Evolutionary conservation across 2,113 vertebrate genomes (phyloP).

Genomic region (Condylura cristata): DNA sequence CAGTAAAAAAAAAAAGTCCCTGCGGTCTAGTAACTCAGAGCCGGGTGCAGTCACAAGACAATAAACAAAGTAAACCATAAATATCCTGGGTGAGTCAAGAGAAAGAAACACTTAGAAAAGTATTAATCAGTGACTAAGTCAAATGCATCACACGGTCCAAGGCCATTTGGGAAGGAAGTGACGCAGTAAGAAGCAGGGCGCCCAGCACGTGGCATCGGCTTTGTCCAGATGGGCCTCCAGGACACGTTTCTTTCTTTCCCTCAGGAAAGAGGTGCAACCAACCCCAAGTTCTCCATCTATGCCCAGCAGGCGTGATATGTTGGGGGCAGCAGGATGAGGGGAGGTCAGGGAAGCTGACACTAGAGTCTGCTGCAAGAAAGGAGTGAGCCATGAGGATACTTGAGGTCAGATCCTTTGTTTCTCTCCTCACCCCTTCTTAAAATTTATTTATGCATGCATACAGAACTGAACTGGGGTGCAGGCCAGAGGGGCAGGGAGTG

Average conservation of each 20-base stretch:
- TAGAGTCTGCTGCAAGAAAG: background rate
- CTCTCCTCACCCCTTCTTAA: background rate
- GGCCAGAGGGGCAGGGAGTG: too few species aligned
- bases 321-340: background rate
- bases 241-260: background rate
- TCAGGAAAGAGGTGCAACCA: background rate
- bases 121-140: background rate
- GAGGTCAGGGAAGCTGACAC: background rate
- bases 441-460: too few species aligned
- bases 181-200: background rate
- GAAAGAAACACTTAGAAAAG: background rate
- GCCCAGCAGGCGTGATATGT: background rate
- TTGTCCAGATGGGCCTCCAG: background rate
- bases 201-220: background rate
- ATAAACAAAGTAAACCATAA: background rate
- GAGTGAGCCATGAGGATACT: background rate
- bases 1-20: background rate
- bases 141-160: background rate
- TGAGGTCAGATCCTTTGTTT: background rate
- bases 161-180: background rate
- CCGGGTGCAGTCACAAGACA: background rate
- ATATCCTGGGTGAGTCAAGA: background rate
- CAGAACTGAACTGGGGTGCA: too few species aligned
- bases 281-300: background rate
- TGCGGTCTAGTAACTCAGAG: background rate